Percentiles rank a stretch among this genome's conserved stretches.
Conservation (phyloP, 2,888 invertebrate genomes). For the Eucriotettix oculatus region DNA sequence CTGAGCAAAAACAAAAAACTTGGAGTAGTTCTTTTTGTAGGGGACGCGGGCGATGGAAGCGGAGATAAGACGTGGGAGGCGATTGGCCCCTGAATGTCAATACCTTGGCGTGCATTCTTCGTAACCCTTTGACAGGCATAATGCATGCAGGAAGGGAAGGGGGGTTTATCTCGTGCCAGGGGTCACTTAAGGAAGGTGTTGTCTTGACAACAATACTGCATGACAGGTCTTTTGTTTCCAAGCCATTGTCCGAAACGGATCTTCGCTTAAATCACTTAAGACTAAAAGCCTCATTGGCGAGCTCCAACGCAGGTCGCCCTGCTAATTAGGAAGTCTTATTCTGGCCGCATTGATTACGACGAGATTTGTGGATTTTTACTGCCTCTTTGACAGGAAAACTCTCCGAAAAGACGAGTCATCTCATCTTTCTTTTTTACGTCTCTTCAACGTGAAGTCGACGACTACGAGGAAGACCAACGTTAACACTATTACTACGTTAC, state of each 20-base stretch:
- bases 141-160: not conserved
- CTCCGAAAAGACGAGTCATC: no score
- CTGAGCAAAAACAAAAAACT: not conserved
- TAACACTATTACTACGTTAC: no score
- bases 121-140: not conserved
- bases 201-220: constrained; percentile 5
- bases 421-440: no score
- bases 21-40: not conserved
- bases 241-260: constrained; percentile 6
- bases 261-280: not conserved
- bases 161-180: not conserved
- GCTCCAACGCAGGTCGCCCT: not conserved
- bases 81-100: not conserved
- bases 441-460: no score
- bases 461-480: no score
- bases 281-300: not conserved
- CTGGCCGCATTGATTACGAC: no score
- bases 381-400: no score
- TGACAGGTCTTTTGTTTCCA: constrained; percentile 10
- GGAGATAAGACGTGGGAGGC: no score
- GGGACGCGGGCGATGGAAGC: no score
- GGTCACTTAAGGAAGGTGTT: constrained; percentile 8
- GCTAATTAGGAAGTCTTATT: not conserved
- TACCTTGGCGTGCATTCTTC: not conserved
- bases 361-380: no score